Evolutionary conservation across 2,888 invertebrate species (phyloP).

Genomic region (Sinotaia quadrata): DNA sequence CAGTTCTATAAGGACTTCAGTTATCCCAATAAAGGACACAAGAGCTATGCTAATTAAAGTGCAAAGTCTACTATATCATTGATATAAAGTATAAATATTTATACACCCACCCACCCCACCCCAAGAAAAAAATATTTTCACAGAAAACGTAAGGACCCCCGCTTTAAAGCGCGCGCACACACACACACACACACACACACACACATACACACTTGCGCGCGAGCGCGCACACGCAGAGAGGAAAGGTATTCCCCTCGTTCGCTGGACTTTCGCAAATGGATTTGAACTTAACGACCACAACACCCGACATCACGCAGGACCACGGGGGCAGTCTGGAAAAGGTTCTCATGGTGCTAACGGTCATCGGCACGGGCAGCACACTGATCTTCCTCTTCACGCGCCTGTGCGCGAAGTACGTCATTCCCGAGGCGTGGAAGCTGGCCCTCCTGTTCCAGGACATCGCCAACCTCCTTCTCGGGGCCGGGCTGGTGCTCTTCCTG

Average conservation of each 20-base stretch:
- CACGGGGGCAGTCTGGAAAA: conserved; percentile 29
- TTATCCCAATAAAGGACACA: too few species aligned
- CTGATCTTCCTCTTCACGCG: conserved; percentile 46
- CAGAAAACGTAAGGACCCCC: too few species aligned
- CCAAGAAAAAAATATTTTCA: too few species aligned
- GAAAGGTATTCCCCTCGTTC: not conserved
- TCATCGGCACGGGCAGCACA: conserved; percentile 45
- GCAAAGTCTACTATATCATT: too few species aligned
- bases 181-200: conserved; percentile 6
- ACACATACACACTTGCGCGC: not conserved
- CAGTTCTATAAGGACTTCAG: too few species aligned
- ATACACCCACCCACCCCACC: too few species aligned
- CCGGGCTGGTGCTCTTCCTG: conserved; percentile 47
- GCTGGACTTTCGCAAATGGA: too few species aligned
- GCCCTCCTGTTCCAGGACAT: conserved; percentile 51
- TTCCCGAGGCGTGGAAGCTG: conserved; percentile 60
- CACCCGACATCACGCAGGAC: conserved; percentile 8
- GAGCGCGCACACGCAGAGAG: not conserved
- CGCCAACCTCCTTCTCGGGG: conserved; percentile 44
- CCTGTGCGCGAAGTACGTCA: conserved; percentile 46
- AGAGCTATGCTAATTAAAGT: too few species aligned
- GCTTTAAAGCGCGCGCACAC: not conserved
- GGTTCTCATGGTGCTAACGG: conserved; percentile 39
- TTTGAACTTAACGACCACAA: not conserved
- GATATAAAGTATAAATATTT: too few species aligned